These are phyloP conservation scores for Cephus rjabovi DNA, from an alignment of 2,888 invertebrate genomes.

Conservation along the genomic window DNA sequence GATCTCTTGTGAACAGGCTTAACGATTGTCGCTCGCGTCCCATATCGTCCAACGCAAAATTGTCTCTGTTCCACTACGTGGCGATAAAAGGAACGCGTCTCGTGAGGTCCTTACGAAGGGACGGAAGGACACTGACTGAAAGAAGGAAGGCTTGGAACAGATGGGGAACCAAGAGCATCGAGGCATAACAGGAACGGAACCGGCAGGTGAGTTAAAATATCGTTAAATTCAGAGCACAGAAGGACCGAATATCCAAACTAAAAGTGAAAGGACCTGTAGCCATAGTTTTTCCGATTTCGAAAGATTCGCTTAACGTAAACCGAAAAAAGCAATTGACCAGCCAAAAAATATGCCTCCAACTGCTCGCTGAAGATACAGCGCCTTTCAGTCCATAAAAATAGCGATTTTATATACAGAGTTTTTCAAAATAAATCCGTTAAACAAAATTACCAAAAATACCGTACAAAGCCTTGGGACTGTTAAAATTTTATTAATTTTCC, in stretches of 20 bases:
- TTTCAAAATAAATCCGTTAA: background rate
- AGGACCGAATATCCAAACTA: background rate
- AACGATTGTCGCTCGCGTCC: background rate
- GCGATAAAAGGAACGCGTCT: background rate
- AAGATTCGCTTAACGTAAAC: background rate
- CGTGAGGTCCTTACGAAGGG: slow-evolving; percentile 37
- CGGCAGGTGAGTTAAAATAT: slow-evolving; percentile 56
- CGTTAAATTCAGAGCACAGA: slow-evolving; percentile 40
- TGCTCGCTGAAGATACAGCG: background rate
- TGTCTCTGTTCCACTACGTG: background rate
- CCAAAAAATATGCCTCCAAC: background rate
- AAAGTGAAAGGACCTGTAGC: background rate
- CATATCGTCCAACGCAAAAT: background rate
- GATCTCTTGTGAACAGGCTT: background rate
- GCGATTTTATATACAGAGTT: too few species aligned
- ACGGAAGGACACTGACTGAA: slow-evolving; percentile 49
- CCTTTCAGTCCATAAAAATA: background rate
- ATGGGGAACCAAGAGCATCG: slow-evolving; percentile 45
- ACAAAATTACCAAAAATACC: background rate
- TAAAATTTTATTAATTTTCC: too few species aligned
- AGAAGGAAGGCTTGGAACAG: slow-evolving; percentile 43
- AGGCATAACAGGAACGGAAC: slow-evolving; percentile 42
- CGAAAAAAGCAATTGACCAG: background rate
- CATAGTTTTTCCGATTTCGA: background rate
- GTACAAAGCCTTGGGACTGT: background rate